Evolutionary conservation across 2,113 vertebrate species (phyloP).

Genomic region (Ovibos moschatus): DNA sequence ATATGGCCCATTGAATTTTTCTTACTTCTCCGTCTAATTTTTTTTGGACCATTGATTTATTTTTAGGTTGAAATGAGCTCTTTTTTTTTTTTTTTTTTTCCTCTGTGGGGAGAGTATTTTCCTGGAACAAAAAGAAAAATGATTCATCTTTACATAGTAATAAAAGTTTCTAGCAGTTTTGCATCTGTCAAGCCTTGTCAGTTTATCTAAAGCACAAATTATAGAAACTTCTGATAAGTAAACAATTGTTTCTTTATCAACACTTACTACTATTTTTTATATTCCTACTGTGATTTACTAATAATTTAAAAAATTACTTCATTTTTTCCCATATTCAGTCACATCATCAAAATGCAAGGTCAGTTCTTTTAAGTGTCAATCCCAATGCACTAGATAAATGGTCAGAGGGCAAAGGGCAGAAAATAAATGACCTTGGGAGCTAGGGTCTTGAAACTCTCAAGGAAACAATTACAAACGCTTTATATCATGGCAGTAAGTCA

Average conservation of each 20-base stretch:
- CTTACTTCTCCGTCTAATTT: neutral
- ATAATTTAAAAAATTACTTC: neutral
- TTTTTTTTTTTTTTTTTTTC: slow-evolving; percentile 45
- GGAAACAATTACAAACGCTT: slow-evolving; percentile 62
- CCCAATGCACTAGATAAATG: slow-evolving; percentile 52
- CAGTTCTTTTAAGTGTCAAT: slow-evolving; percentile 53
- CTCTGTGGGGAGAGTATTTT: neutral
- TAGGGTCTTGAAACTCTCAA: slow-evolving; percentile 54
- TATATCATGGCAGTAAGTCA: slow-evolving; percentile 43
- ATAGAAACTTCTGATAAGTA: slow-evolving; percentile 10
- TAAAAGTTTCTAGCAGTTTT: slow-evolving; percentile 43
- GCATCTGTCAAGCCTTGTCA: slow-evolving; percentile 35
- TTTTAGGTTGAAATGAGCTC: slow-evolving; percentile 43
- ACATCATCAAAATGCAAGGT: slow-evolving; percentile 53
- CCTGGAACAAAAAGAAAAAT: slow-evolving; percentile 55
- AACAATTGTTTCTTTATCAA: neutral
- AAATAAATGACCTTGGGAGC: slow-evolving; percentile 54
- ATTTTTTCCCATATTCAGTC: slow-evolving; percentile 12
- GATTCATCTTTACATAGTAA: slow-evolving; percentile 33
- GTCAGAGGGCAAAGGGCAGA: slow-evolving; percentile 45
- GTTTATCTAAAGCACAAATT: slow-evolving; percentile 15
- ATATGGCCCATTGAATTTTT: slow-evolving; percentile 37
- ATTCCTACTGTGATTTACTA: neutral
- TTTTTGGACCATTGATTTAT: neutral
- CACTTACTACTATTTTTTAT: neutral